Percentiles rank a stretch among this genome's conserved stretches.
phyloP scores from a whole-genome alignment of 2,797 vertebrate species.

The Peromyscus nudipes region DNA sequence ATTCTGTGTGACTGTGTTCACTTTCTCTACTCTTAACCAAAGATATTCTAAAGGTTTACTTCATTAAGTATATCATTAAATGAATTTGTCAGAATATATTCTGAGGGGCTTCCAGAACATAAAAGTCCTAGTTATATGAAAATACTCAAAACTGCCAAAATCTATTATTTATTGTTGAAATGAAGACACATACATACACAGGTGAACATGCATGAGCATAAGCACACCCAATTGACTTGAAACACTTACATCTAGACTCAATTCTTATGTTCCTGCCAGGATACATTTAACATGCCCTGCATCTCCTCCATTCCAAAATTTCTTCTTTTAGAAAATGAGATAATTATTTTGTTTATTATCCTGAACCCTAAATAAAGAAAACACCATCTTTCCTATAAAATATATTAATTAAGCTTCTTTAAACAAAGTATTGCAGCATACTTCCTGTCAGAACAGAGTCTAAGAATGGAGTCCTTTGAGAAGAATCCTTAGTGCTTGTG shows the following conservation, averaged over 20 bases:
- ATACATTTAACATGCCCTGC: background rate
- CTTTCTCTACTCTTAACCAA: background rate
- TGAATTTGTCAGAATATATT: background rate
- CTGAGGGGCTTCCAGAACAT: background rate
- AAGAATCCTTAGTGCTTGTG: no score
- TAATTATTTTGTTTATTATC: background rate
- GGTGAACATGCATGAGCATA: background rate
- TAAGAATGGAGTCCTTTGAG: background rate
- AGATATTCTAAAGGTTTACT: background rate
- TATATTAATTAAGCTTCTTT: background rate
- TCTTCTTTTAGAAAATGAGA: background rate
- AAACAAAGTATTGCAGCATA: background rate
- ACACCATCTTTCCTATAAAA: background rate
- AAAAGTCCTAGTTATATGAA: background rate
- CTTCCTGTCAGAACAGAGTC: background rate
- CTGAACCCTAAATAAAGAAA: background rate
- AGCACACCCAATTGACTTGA: background rate
- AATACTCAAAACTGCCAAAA: background rate
- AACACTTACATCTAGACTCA: background rate
- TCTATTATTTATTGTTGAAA: background rate
- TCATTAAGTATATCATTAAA: background rate
- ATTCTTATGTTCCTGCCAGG: background rate
- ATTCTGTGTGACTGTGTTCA: background rate
- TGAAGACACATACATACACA: background rate
- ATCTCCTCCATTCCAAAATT: background rate